Percentiles rank a stretch among this genome's conserved stretches.
Evolutionary conservation across 1,140 invertebrate genomes (phyloP).

Genomic region (Sinonovacula constricta): DNA sequence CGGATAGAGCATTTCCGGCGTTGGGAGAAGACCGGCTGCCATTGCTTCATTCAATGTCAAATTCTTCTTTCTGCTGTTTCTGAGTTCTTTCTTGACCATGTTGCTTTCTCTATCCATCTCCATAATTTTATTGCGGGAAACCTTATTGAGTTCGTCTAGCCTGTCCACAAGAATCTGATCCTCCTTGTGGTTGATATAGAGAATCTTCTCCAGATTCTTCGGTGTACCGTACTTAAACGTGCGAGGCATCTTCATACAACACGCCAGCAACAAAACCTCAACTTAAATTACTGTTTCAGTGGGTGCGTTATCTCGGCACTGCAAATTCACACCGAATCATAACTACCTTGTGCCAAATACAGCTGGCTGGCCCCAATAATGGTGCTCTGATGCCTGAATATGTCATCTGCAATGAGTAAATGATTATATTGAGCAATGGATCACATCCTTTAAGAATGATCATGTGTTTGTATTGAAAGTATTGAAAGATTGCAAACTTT

Average conservation of each 20-base stretch:
- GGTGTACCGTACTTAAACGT: constrained; percentile 52
- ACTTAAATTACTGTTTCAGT: neutral
- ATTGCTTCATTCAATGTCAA: constrained; percentile 53
- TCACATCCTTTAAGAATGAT: too few species aligned
- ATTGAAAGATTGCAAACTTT: too few species aligned
- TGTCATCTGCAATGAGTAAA: neutral
- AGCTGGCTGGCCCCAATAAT: neutral
- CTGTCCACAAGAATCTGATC: constrained; percentile 57
- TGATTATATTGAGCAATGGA: too few species aligned
- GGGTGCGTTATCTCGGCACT: neutral
- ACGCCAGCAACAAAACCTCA: neutral
- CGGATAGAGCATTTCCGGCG: neutral
- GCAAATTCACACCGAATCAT: too few species aligned
- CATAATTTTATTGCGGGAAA: constrained; percentile 58
- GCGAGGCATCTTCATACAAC: constrained; percentile 4
- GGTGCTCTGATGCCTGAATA: neutral
- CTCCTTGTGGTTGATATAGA: constrained; percentile 66
- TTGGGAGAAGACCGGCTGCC: constrained; percentile 11
- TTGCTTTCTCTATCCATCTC: constrained; percentile 62
- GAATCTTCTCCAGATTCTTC: constrained; percentile 64
- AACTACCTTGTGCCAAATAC: too few species aligned
- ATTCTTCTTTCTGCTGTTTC: constrained; percentile 56
- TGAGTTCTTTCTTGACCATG: constrained; percentile 61
- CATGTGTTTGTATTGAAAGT: too few species aligned
- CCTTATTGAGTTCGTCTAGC: constrained; percentile 51